These are phyloP conservation scores for Zingel zingel DNA, from an alignment of 2,113 vertebrate species.

Conservation along the genomic window DNA sequence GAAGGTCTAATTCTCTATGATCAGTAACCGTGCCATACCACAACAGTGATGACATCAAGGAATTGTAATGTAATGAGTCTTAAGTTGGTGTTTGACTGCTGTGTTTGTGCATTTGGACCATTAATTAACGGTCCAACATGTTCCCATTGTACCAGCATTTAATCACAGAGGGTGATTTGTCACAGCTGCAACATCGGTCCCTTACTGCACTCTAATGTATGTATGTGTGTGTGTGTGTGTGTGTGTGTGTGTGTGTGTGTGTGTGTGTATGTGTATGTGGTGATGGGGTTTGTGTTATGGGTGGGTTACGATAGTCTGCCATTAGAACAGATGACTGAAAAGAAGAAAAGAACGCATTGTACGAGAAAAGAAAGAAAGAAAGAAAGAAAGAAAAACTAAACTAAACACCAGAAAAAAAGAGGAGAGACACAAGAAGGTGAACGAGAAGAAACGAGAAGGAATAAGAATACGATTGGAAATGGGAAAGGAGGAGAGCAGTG, in stretches of 20 bases:
- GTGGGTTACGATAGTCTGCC: not conserved
- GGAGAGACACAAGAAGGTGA: not conserved
- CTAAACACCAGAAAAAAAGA: not conserved
- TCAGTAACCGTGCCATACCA: slow-evolving; percentile 86
- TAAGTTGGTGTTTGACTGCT: slow-evolving; percentile 91
- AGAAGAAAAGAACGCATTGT: not conserved
- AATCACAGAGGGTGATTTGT: slow-evolving; percentile 97
- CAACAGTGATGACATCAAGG: slow-evolving; percentile 89
- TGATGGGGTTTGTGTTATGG: slow-evolving; percentile 34
- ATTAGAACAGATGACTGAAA: slow-evolving; percentile 13
- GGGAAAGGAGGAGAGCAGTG: not conserved
- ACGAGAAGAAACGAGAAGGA: not conserved
- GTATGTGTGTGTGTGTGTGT: slow-evolving; percentile 15
- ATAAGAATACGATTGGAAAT: not conserved
- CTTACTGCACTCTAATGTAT: slow-evolving; percentile 88
- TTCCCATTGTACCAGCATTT: slow-evolving; percentile 98
- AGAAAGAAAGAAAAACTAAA: not conserved
- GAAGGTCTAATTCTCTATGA: not conserved
- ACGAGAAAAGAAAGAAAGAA: not conserved
- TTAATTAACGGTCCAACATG: slow-evolving; percentile 98
- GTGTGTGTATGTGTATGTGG: slow-evolving; percentile 10
- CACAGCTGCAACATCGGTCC: slow-evolving; percentile 98
- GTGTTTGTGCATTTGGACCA: slow-evolving; percentile 92
- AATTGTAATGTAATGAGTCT: slow-evolving; percentile 85
- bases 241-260: not conserved